Percentiles rank a stretch among this genome's conserved stretches.
These are phyloP conservation scores for Chouioia cunea DNA, from an alignment of 2,888 invertebrate species.

Conservation along the genomic window DNA sequence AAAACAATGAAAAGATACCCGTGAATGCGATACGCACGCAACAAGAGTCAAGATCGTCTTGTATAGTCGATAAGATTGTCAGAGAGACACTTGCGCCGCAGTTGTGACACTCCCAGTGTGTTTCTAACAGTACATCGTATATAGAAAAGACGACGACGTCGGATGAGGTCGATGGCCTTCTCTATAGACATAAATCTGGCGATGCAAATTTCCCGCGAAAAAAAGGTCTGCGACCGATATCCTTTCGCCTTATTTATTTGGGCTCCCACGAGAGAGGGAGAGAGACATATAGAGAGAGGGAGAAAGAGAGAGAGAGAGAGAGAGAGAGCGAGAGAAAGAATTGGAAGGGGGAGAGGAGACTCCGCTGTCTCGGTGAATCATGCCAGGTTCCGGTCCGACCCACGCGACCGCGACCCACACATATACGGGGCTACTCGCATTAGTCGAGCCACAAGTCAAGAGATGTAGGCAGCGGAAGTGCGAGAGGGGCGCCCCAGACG, in stretches of 20 bases:
- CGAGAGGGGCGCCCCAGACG: neutral
- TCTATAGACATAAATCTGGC: neutral
- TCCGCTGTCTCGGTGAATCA: conserved; percentile 59
- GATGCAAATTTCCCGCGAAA: conserved; percentile 8
- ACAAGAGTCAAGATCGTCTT: too few species aligned
- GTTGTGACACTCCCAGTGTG: too few species aligned
- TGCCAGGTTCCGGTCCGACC: conserved; percentile 67
- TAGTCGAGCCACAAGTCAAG: conserved; percentile 5
- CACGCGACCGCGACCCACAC: conserved; percentile 56
- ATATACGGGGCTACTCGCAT: conserved; percentile 25
- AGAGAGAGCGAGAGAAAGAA: too few species aligned
- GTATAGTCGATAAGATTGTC: too few species aligned
- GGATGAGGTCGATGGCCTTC: neutral
- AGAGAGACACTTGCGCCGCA: too few species aligned
- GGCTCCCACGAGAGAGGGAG: conserved; percentile 13
- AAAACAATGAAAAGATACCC: too few species aligned
- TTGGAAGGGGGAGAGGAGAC: too few species aligned
- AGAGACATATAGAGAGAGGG: conserved; percentile 20
- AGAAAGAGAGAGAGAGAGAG: too few species aligned
- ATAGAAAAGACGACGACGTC: too few species aligned
- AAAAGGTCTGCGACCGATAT: conserved; percentile 36
- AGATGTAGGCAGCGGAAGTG: conserved; percentile 48
- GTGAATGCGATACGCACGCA: neutral
- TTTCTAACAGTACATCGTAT: too few species aligned
- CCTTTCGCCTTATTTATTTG: conserved; percentile 45